Percentiles rank a stretch among this genome's conserved stretches.
Conservation (phyloP, 2,888 invertebrate species). For the Pterostichus madidus region DNA sequence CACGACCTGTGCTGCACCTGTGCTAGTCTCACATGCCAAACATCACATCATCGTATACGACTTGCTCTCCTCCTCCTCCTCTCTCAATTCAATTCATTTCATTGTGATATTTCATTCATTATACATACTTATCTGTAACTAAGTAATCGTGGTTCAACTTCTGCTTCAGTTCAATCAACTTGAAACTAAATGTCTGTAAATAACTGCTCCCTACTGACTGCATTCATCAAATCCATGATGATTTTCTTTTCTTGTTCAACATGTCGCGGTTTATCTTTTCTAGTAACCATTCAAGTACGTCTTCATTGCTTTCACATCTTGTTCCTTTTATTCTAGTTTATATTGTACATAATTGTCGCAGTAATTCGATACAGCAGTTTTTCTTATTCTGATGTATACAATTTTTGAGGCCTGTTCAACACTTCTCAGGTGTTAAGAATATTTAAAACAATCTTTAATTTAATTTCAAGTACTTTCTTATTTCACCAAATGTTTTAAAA, state of each 20-base stretch:
- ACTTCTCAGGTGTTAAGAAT: conserved; percentile 69
- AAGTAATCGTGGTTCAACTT: conserved; percentile 3
- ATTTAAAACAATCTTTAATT: conserved; percentile 4
- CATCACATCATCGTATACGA: conserved; percentile 62
- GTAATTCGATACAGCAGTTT: not conserved
- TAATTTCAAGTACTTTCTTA: not conserved
- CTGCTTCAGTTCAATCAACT: not conserved
- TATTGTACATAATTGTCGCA: too few species aligned
- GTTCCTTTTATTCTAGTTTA: not conserved
- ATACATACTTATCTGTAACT: not conserved
- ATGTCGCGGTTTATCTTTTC: too few species aligned
- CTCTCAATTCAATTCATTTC: not conserved
- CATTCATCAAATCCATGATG: too few species aligned
- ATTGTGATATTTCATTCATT: too few species aligned
- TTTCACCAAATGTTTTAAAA: conserved; percentile 4
- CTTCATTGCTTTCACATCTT: not conserved
- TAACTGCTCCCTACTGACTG: not conserved
- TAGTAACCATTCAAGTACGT: not conserved
- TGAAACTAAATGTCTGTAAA: not conserved
- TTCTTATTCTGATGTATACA: conserved; percentile 69
- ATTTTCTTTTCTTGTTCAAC: not conserved
- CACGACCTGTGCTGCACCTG: conserved; percentile 29
- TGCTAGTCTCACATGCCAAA: conserved; percentile 41
- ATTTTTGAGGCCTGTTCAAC: conserved; percentile 70
- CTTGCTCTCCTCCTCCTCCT: conserved; percentile 11